These are phyloP conservation scores for Trypoxylon attenuatum DNA, from an alignment of 2,888 invertebrate genomes.

Conservation along the genomic window DNA sequence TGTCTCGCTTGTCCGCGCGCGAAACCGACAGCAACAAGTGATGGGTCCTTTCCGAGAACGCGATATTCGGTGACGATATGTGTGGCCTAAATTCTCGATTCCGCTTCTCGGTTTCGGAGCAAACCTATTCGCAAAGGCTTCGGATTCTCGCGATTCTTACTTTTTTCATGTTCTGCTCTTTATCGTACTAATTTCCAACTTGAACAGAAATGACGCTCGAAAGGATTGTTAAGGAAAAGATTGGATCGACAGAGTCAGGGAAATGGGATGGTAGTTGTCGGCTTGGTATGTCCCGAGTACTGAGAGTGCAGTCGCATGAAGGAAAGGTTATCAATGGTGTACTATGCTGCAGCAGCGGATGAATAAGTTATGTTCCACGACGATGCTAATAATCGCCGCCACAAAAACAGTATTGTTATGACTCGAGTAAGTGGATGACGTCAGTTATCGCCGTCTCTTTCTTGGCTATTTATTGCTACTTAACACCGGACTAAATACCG, in stretches of 20 bases:
- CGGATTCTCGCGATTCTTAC: too few relatives aligned
- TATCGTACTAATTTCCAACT: not conserved
- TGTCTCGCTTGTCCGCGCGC: too few relatives aligned
- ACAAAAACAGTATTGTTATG: slow-evolving; percentile 51
- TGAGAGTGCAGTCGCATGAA: slow-evolving; percentile 33
- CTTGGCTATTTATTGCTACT: slow-evolving; percentile 45
- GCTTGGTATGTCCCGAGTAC: not conserved
- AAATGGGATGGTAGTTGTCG: not conserved
- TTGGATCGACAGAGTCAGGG: slow-evolving; percentile 30
- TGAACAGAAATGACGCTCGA: not conserved
- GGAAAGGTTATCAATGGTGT: slow-evolving; percentile 49
- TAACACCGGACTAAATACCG: slow-evolving; percentile 37
- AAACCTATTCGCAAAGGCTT: too few relatives aligned
- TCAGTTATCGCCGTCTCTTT: slow-evolving; percentile 44
- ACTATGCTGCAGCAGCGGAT: slow-evolving; percentile 31
- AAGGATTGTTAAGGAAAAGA: slow-evolving; percentile 3
- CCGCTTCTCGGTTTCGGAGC: too few relatives aligned
- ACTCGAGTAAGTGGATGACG: slow-evolving; percentile 44
- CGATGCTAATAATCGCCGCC: slow-evolving; percentile 43
- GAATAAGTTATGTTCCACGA: slow-evolving; percentile 43
- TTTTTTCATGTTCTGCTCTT: not conserved
- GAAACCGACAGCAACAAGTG: slow-evolving; percentile 10
- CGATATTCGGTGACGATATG: too few relatives aligned
- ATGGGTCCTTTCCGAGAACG: slow-evolving; percentile 2
- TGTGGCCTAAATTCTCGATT: too few relatives aligned